These are phyloP conservation scores for Bombyx mori DNA, from an alignment of 1,140 invertebrate species.

Conservation along the genomic window ASM3026992v2 NC_085123.1:5080501-5081000, in stretches of 20 bases:
- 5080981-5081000: conserved; percentile 36
- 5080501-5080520: too few species aligned
- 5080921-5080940: conserved; percentile 25
- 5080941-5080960: conserved; percentile 23
- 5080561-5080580: too few species aligned
- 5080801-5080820: conserved; percentile 47
- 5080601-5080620: conserved; percentile 6
- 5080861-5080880: conserved; percentile 35
- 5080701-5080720: conserved; percentile 33
- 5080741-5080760: conserved; percentile 36
- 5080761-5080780: conserved; percentile 59
- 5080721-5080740: conserved; percentile 34
- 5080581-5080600: background rate
- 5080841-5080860: conserved; percentile 38
- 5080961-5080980: conserved; percentile 54
- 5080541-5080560: too few species aligned
- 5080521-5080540: too few species aligned
- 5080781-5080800: conserved; percentile 44
- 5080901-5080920: conserved; percentile 37
- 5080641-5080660: too few species aligned
- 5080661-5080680: too few species aligned
- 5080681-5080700: background rate
- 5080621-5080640: too few species aligned
- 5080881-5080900: conserved; percentile 32
- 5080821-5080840: conserved; percentile 42